Percentiles rank a stretch among this genome's conserved stretches.
phyloP scores from a whole-genome alignment of 2,797 vertebrate species.

The Tokudaia tokunoshimensis region DNA sequence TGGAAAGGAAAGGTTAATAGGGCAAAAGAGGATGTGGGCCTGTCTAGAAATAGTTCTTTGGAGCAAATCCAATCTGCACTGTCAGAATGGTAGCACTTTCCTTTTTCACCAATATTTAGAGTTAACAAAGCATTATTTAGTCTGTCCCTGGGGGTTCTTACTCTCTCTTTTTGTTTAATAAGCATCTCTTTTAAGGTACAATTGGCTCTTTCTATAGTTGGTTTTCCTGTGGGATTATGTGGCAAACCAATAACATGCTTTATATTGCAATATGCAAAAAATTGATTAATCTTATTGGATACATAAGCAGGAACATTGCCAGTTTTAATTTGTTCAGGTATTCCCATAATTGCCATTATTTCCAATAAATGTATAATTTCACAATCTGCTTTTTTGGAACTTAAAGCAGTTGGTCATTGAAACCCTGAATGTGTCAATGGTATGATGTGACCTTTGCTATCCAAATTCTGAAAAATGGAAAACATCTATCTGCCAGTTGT shows the following conservation, averaged over 20 bases:
- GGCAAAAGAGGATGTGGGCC: no score
- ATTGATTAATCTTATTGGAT: background rate
- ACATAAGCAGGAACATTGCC: background rate
- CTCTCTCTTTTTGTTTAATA: no score
- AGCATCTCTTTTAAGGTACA: background rate
- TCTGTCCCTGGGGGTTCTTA: no score
- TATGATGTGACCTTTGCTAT: background rate
- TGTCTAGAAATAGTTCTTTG: no score
- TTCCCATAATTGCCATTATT: background rate
- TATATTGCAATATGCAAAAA: background rate
- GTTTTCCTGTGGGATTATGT: background rate
- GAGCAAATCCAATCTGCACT: no score
- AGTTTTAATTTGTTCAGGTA: background rate
- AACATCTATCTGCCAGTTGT: background rate
- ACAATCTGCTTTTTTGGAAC: background rate
- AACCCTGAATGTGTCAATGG: background rate
- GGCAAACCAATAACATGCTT: background rate
- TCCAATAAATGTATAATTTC: background rate
- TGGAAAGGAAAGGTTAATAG: no score
- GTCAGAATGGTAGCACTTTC: no score
- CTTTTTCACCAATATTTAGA: no score
- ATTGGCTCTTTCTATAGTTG: background rate
- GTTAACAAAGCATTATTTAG: no score
- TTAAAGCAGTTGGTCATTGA: background rate
- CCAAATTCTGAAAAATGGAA: background rate